Evolutionary conservation across 2,888 invertebrate species (phyloP), one percentile per base, ranked within the genome.

Genomic region (Heliconius charithonia): DNA sequence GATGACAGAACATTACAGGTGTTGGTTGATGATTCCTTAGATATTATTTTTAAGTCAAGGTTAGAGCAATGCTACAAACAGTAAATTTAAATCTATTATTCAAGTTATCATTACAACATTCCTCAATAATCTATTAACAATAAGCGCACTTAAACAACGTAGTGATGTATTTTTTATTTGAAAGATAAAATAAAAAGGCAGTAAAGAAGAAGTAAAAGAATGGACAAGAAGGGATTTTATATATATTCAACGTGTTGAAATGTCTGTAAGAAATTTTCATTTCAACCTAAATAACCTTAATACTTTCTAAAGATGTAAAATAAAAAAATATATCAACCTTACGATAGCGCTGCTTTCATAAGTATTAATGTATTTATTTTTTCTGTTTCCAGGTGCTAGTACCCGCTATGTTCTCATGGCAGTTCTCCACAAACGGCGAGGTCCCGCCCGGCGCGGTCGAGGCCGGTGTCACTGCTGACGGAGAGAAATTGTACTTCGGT

Each of bases 401-500:
- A 27, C 96, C 96, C 32, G 92, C 95, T 1, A 96, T 96, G 89
- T 96, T 97, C 87, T 95, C 95, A 13, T 97, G 97, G 97, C 95
- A 96, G 88, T 95, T 95, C 85, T 95, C 95, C 6, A 94, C 95
- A 9, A 93, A 95, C 82, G 97, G 97, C 25, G 90, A 91, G 3
- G 95, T 97, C 9, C 97, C 97, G 0, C 87, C 93, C 0, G 96
- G 96, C 62, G 97, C 97, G 0, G 96, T 97, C 1, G 95, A 95
- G 70, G 96, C 96, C 0, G 97, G 97, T 27, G 91, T 95, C 81
- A 96, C 96, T 0, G 89, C 92, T 70, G 96, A 96, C 81, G 97
- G 97, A 16, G 97, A 97, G 90, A 94, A 95, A 56, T 92, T 97
- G 62, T 97, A 96, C 92, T 95, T 96, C 81, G 97, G 97, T 13